Evolutionary conservation across 2,113 vertebrate genomes (phyloP).

Genomic region (Notiomystis cincta): DNA sequence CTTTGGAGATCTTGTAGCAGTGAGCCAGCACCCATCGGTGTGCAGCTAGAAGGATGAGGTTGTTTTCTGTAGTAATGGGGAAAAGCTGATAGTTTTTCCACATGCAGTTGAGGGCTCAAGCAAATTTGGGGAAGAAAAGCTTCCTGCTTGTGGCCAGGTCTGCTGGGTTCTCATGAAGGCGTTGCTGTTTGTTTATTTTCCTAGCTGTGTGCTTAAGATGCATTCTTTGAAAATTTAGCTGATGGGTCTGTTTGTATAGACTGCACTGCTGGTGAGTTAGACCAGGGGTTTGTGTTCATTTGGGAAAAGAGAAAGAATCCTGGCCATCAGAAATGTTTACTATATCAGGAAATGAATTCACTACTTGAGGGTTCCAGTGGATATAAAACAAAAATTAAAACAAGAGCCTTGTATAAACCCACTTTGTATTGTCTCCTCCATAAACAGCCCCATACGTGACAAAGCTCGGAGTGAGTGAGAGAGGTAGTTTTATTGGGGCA

Average conservation of each 20-base stretch:
- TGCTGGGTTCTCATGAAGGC: neutral
- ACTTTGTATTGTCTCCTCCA: constrained; percentile 42
- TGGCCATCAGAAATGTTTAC: constrained; percentile 68
- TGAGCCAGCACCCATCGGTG: neutral
- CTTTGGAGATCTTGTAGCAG: neutral
- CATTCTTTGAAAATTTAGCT: constrained; percentile 46
- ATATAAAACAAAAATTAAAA: constrained; percentile 69
- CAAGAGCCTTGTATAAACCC: constrained; percentile 59
- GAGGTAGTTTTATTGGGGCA: constrained; percentile 48
- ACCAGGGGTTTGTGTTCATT: constrained; percentile 57
- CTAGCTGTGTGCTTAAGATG: constrained; percentile 25
- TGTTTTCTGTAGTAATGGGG: neutral
- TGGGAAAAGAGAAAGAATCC: constrained; percentile 63
- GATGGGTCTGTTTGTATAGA: constrained; percentile 56
- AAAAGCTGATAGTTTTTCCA: neutral
- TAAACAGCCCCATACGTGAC: constrained; percentile 51
- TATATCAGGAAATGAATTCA: constrained; percentile 73
- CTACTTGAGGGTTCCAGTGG: constrained; percentile 60
- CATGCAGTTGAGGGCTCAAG: neutral
- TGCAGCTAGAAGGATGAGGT: neutral
- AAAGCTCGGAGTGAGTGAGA: neutral
- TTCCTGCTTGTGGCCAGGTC: neutral
- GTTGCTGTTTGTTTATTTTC: constrained; percentile 47
- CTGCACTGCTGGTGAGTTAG: constrained; percentile 45
- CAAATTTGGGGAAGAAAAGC: neutral